These are phyloP conservation scores for Notospermus geniculatus DNA, from an alignment of 1,140 invertebrate genomes.

Conservation along the genomic window DNA sequence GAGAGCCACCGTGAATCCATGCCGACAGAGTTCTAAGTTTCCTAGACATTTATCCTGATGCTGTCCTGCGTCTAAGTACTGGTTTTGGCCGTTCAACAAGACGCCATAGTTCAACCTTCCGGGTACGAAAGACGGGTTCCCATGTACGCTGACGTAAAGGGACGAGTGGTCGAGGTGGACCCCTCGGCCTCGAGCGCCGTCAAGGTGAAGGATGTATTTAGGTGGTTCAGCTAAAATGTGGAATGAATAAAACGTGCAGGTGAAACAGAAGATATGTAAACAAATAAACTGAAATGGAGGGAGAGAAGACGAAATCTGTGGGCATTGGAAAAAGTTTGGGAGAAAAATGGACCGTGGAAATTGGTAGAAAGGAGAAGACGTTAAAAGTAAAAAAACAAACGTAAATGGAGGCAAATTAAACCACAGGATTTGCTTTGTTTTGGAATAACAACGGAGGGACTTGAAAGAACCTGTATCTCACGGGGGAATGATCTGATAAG, in stretches of 20 bases:
- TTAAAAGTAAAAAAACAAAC: too few species aligned
- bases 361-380: too few species aligned
- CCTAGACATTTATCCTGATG: slow-evolving; percentile 40
- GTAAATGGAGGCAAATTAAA: too few species aligned
- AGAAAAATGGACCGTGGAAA: too few species aligned
- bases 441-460: too few species aligned
- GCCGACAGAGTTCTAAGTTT: slow-evolving; percentile 39
- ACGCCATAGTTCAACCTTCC: slow-evolving; percentile 46
- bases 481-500: too few species aligned
- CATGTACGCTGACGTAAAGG: slow-evolving; percentile 29
- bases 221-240: slow-evolving; percentile 39
- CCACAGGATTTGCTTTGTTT: too few species aligned
- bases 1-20: slow-evolving; percentile 45
- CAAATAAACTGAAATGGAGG: too few species aligned
- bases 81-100: slow-evolving; percentile 34
- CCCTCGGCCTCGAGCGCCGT: slow-evolving; percentile 29
- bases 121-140: slow-evolving; percentile 33
- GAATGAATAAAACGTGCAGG: slow-evolving; percentile 4
- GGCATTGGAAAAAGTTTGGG: too few species aligned
- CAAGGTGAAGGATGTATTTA: slow-evolving; percentile 40
- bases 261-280: too few species aligned
- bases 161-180: slow-evolving; percentile 26
- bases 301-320: too few species aligned
- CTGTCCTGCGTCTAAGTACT: slow-evolving; percentile 45
- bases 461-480: too few species aligned